Base-by-base conservation (phyloP, 2,113 vertebrate genomes). In the Globicephala melas region DNA sequence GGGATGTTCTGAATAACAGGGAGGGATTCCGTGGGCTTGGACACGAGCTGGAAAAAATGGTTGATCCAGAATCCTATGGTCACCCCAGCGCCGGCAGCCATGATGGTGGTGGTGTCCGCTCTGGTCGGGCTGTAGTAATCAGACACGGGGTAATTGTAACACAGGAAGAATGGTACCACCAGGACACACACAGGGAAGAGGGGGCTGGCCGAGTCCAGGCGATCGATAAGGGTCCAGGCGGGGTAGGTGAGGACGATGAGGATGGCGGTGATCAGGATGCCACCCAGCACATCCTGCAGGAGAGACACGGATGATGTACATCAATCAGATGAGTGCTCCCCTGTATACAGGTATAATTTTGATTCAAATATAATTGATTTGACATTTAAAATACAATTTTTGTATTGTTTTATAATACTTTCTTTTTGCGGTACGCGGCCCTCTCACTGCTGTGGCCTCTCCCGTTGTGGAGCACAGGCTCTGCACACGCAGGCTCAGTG, bases 81-180 rank as follows among this genome's bases (percentile, higher is more conserved):
- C 53, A 98, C 98, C 20, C 99, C 99, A 0, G 99, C 99, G 17
- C 98, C 98, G 0, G 90, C 98, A 21, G 99, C 99, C 23, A 99
- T 89, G 18, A 99, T 99, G 33, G 99, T 99, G 53, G 99, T 99
- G 53, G 99, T 99, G 97, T 99, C 99, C 0, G 98, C 99, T 65
- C 99, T 97, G 3, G 99, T 99, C 7, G 99, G 99, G 98, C 98
- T 99, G 98, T 99, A 99, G 67, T 98, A 99, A 92, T 99, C 99
- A 88, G 99, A 98, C 94, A 98, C 98, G 0, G 99, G 99, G 98
- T 99, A 99, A 3, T 98, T 99, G 98, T 99, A 99, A 89, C 99
- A 99, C 77, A 99, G 97, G 89, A 99, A 31, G 70, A 99, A 99
- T 0, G 99, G 99, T 83, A 99, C 97, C 0, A 94, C 86, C 13